Evolutionary conservation across 1,140 invertebrate species (phyloP).

Genomic region (Hylaeus anthracinus): DNA sequence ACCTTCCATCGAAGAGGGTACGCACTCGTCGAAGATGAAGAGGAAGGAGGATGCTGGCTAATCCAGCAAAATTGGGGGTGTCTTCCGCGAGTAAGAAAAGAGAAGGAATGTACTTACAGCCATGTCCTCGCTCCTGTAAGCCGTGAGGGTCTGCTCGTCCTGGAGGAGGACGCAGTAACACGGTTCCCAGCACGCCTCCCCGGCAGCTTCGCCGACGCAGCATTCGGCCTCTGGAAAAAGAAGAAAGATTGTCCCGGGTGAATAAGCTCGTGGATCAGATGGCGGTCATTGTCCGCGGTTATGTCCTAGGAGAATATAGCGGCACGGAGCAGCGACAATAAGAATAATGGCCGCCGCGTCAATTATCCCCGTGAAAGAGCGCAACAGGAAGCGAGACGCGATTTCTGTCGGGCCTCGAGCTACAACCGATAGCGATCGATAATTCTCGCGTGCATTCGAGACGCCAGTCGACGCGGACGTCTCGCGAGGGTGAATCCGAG

Average conservation of each 20-base stretch:
- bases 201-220: slow-evolving; percentile 74
- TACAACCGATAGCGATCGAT: slow-evolving; percentile 45
- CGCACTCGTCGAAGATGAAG: background rate
- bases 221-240: slow-evolving; percentile 77
- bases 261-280: slow-evolving; percentile 36
- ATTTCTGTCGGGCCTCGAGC: background rate
- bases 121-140: slow-evolving; percentile 93
- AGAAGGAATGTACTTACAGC: slow-evolving; percentile 85
- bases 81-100: background rate
- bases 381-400: slow-evolving; percentile 15
- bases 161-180: slow-evolving; percentile 93
- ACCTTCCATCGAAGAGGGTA: no score
- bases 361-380: slow-evolving; percentile 40
- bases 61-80: slow-evolving; percentile 9
- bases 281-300: slow-evolving; percentile 9
- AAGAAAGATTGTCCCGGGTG: slow-evolving; percentile 36
- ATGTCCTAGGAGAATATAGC: slow-evolving; percentile 40
- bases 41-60: background rate
- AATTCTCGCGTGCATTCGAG: slow-evolving; percentile 15
- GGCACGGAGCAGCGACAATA: slow-evolving; percentile 32
- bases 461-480: background rate
- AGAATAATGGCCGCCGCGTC: slow-evolving; percentile 47
- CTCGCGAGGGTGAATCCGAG: slow-evolving; percentile 7
- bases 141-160: slow-evolving; percentile 91
- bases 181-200: slow-evolving; percentile 88